Evolutionary conservation across 2,113 vertebrate species (phyloP).

Genomic region (Odontophorus gujanensis): DNA sequence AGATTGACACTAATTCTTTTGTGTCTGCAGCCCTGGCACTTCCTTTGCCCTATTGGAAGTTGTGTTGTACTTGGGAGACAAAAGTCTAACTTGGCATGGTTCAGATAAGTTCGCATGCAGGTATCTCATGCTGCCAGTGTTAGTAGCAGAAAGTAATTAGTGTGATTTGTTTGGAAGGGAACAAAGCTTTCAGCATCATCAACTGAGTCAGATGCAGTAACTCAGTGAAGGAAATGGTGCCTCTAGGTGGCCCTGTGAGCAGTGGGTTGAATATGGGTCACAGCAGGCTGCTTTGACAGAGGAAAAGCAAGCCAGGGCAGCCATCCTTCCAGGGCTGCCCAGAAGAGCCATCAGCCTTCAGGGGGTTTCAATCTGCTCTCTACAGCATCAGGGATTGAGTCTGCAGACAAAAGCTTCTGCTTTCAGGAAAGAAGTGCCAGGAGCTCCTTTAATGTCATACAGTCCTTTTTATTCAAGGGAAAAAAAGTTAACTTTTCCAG

Average conservation of each 20-base stretch:
- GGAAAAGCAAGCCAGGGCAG: neutral
- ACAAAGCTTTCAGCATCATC: neutral
- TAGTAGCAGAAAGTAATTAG: constrained; percentile 23
- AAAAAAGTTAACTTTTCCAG: neutral
- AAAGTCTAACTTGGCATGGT: neutral
- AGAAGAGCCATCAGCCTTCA: neutral
- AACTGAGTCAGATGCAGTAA: neutral
- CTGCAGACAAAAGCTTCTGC: neutral
- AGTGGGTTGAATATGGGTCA: neutral
- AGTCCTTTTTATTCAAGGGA: neutral
- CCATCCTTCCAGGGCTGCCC: neutral
- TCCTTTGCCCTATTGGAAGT: neutral
- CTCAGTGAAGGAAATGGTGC: neutral
- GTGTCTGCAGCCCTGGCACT: neutral
- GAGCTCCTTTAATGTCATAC: neutral
- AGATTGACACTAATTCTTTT: neutral
- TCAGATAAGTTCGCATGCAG: neutral
- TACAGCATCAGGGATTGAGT: neutral
- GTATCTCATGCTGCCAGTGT: neutral
- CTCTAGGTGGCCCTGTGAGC: neutral
- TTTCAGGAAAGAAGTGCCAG: neutral
- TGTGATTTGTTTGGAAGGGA: neutral
- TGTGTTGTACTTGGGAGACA: neutral
- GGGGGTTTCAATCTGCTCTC: neutral
- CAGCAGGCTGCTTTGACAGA: neutral